Evolutionary conservation across 2,888 invertebrate genomes (phyloP).

Genomic region (Tiphia femorata): DNA sequence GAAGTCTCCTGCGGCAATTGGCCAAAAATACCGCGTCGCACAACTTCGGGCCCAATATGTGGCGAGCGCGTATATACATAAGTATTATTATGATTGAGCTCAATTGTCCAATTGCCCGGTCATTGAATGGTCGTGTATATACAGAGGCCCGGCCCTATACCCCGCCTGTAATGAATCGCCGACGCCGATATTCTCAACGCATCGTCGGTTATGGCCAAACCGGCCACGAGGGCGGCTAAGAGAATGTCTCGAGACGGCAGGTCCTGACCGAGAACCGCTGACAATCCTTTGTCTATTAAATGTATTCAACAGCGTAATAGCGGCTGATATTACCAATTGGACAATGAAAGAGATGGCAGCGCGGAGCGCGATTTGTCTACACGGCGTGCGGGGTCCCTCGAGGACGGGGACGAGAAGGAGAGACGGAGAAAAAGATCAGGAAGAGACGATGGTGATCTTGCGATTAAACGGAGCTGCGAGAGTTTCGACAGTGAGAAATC

Average conservation of each 20-base stretch:
- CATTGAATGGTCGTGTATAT: conserved; percentile 62
- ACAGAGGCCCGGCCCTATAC: conserved; percentile 23
- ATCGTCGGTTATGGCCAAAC: no score
- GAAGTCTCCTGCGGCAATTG: no score
- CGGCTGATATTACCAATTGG: conserved; percentile 64
- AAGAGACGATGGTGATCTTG: conserved; percentile 13
- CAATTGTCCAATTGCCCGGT: conserved; percentile 68
- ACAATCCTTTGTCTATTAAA: conserved; percentile 64
- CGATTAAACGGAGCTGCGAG: not conserved
- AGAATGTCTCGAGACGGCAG: conserved; percentile 19
- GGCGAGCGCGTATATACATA: conserved; percentile 34
- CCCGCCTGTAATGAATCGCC: conserved; percentile 57
- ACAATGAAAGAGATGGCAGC: conserved; percentile 61
- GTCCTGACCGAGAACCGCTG: conserved; percentile 61
- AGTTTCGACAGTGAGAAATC: no score
- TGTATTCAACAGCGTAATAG: conserved; percentile 63
- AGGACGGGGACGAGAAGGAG: conserved; percentile 20
- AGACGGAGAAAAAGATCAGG: conserved; percentile 37
- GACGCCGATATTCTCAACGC: conserved; percentile 44
- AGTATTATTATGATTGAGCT: conserved; percentile 67
- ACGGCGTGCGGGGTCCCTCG: no score
- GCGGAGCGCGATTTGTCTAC: conserved; percentile 49
- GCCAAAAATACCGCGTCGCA: conserved; percentile 29
- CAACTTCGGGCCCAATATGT: no score
- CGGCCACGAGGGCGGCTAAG: no score